These are phyloP conservation scores for Caranx ignobilis DNA, from an alignment of 2,113 vertebrate genomes.

Conservation along the genomic window DNA sequence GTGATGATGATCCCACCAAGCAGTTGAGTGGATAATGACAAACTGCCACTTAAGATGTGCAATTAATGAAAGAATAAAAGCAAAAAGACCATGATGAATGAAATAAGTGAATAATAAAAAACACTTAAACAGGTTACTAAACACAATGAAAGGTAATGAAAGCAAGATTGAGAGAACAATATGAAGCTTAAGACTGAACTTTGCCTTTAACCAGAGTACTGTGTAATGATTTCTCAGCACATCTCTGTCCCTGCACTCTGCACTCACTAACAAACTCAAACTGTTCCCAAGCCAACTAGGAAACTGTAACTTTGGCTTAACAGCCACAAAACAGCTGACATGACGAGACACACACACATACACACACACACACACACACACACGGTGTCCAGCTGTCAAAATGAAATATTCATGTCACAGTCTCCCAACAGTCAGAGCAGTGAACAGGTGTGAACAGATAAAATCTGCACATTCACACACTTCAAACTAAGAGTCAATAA, in stretches of 20 bases:
- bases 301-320: constrained; percentile 81
- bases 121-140: background rate
- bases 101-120: background rate
- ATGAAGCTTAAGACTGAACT: constrained; percentile 5
- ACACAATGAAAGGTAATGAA: background rate
- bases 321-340: constrained; percentile 81
- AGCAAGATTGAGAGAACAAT: background rate
- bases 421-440: constrained; percentile 35
- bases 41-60: background rate
- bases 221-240: constrained; percentile 73
- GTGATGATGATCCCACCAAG: background rate
- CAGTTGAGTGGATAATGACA: background rate
- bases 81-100: too few relatives aligned
- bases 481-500: too few relatives aligned
- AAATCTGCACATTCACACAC: too few relatives aligned
- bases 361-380: constrained; percentile 8
- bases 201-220: constrained; percentile 51
- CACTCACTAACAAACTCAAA: constrained; percentile 63
- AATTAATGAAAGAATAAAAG: background rate
- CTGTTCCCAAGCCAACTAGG: constrained; percentile 72
- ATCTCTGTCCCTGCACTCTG: constrained; percentile 66
- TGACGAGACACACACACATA: constrained; percentile 51
- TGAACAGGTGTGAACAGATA: constrained; percentile 44
- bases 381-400: constrained; percentile 58
- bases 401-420: constrained; percentile 65